Percentiles rank a stretch among this genome's conserved stretches.
Conservation (phyloP, 2,888 invertebrate genomes). For the Orchesellides sinensis region DNA sequence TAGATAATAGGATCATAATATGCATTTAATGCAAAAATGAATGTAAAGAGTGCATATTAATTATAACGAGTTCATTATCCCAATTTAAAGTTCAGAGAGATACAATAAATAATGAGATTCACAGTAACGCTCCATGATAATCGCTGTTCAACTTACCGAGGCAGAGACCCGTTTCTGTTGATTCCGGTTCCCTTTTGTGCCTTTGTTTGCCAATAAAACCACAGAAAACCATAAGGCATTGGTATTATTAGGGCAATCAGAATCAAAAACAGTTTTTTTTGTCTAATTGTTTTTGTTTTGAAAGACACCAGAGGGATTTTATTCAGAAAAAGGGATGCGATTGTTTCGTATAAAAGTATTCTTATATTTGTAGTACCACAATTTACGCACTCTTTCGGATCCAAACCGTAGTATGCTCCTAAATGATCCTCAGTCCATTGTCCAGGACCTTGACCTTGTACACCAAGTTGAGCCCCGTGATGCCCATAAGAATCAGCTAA, state of each 20-base stretch:
- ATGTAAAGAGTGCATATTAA: neutral
- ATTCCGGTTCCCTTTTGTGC: conserved; percentile 79
- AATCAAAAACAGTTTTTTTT: neutral
- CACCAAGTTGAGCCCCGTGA: conserved; percentile 18
- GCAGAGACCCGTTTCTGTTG: conserved; percentile 79
- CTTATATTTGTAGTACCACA: conserved; percentile 78
- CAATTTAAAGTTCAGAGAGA: neutral
- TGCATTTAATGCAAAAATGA: too few relatives aligned
- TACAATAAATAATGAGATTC: conserved; percentile 1
- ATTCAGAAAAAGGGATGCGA: conserved; percentile 77
- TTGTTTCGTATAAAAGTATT: neutral
- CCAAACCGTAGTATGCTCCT: conserved; percentile 62
- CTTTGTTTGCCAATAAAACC: conserved; percentile 30
- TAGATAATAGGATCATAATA: too few relatives aligned
- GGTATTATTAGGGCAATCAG: too few relatives aligned
- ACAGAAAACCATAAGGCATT: conserved; percentile 12
- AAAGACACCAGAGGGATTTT: conserved; percentile 52
- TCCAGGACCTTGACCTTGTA: conserved; percentile 29
- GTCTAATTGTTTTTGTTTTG: neutral
- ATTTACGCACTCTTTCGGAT: conserved; percentile 79
- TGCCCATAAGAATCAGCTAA: conserved; percentile 39
- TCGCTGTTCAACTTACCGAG: conserved; percentile 74
- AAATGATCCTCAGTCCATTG: conserved; percentile 53
- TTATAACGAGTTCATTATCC: conserved; percentile 13
- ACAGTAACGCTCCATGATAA: too few relatives aligned